These are phyloP conservation scores for Platysteira castanea DNA, from an alignment of 2,113 vertebrate species.

Conservation along the genomic window DNA sequence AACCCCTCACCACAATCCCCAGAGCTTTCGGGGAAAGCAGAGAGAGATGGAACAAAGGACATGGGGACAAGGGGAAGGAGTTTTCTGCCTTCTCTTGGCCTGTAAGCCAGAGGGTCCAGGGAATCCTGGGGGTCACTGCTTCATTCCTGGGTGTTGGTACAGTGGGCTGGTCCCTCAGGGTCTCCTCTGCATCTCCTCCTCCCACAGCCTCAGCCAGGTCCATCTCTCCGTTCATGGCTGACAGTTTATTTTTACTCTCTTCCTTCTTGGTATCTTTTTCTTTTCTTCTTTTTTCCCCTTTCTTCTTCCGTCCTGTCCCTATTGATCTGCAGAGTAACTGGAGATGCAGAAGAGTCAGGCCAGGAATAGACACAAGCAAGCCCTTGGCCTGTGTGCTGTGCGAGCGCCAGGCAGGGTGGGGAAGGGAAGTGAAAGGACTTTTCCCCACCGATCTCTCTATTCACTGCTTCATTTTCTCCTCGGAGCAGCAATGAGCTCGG, in stretches of 20 bases:
- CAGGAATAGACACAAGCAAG: conserved; percentile 52
- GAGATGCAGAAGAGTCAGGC: conserved; percentile 57
- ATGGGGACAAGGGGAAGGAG: not conserved
- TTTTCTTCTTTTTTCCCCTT: not conserved
- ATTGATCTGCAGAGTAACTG: conserved; percentile 64
- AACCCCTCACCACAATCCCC: not conserved
- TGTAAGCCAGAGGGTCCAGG: not conserved
- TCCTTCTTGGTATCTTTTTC: not conserved
- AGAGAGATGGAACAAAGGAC: not conserved
- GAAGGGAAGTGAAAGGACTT: not conserved
- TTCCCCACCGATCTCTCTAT: not conserved
- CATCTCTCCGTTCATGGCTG: not conserved
- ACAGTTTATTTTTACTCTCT: conserved; percentile 46
- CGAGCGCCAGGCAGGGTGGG: not conserved
- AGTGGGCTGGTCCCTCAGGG: not conserved
- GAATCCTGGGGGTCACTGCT: not conserved
- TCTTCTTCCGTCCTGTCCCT: conserved; percentile 53
- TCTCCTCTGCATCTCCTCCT: not conserved
- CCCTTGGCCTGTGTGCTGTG: not conserved
- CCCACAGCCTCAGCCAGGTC: not conserved
- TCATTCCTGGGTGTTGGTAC: not conserved
- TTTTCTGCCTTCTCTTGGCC: not conserved
- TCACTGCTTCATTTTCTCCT: not conserved
- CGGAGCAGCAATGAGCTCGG: not conserved
- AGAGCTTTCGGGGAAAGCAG: not conserved